Evolutionary conservation across 2,888 invertebrate species (phyloP), one percentile per base, ranked within the genome.

Genomic region (Alviniconcha strummeri): DNA sequence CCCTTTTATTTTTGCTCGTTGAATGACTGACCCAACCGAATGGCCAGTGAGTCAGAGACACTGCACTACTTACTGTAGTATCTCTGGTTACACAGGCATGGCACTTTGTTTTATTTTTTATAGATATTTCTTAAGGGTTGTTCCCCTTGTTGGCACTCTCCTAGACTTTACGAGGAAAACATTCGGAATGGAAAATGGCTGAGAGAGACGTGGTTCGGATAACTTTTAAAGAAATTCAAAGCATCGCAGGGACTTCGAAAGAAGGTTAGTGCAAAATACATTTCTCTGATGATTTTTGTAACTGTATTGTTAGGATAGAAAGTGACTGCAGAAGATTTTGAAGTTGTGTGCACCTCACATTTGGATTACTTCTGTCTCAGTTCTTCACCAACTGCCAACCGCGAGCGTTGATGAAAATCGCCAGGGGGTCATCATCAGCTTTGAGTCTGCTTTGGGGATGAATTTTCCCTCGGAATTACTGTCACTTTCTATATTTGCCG

Each of bases 151-250:
- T 15, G n/a, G 15, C 67, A 79, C 79, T 67, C 80, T 80, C 52
- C 52, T 69, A 11, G 60, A 8, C 69, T 80, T 80, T 55, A 80
- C 55, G 80, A 78, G 64, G 64, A 78, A 17, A 78, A 78, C 78
- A 69, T 69, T 82, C 82, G 82, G 77, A 77, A 82, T 82, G 82
- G 82, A 82, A 82, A 57, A 82, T 82, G 82, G 82, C 82, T 64
- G 82, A 82, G 82, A 82, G 75, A 67, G 82, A 82, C 75, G 82
- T 82, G 67, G 82, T 82, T 69, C 82, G 82, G 77, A 82, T 82
- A 82, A 82, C 82, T 82, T 82, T 82, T 64, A 77, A 82, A 56
- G 82, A 82, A 77, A 67, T 82, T 8, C 64, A 82, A 67, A 77
- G 64, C 56, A 82, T 82, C 82, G 82, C 67, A 8, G 75, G 67